phyloP scores from a whole-genome alignment of 1,140 invertebrate species.

The Pogonognathellus flavescens region DNA sequence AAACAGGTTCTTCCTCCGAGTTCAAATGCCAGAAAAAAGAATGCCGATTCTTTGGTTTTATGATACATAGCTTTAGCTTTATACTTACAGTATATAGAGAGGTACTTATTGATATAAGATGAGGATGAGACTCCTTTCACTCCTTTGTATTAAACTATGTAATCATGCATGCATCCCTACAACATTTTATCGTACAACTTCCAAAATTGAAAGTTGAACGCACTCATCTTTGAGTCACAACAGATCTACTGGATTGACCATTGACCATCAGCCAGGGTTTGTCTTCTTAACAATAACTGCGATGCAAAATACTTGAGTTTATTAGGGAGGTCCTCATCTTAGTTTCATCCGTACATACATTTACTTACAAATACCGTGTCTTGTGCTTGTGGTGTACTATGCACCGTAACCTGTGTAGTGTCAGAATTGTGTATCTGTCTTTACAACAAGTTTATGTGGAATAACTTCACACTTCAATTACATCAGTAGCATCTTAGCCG shows the following conservation, averaged over 20 bases:
- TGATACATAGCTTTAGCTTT: too few relatives aligned
- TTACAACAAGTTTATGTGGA: too few relatives aligned
- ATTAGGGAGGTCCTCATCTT: neutral
- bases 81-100: too few relatives aligned
- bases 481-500: neutral
- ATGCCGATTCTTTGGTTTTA: too few relatives aligned
- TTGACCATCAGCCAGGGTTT: neutral
- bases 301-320: neutral
- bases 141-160: too few relatives aligned
- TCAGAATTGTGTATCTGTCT: too few relatives aligned
- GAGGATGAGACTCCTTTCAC: too few relatives aligned
- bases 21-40: too few relatives aligned
- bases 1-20: too few relatives aligned
- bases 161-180: too few relatives aligned
- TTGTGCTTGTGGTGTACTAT: neutral
- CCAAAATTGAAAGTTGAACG: slow-evolving; percentile 40
- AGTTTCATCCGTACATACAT: neutral
- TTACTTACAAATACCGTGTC: neutral
- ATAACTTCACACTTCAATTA: too few relatives aligned
- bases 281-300: neutral
- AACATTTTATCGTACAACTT: neutral
- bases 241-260: slow-evolving; percentile 8
- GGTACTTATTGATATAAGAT: too few relatives aligned
- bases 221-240: slow-evolving; percentile 3
- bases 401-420: neutral